Percentiles rank a stretch among this genome's conserved stretches.
phyloP scores from a whole-genome alignment of 1,140 invertebrate genomes.

The Micrasema longulum region DNA sequence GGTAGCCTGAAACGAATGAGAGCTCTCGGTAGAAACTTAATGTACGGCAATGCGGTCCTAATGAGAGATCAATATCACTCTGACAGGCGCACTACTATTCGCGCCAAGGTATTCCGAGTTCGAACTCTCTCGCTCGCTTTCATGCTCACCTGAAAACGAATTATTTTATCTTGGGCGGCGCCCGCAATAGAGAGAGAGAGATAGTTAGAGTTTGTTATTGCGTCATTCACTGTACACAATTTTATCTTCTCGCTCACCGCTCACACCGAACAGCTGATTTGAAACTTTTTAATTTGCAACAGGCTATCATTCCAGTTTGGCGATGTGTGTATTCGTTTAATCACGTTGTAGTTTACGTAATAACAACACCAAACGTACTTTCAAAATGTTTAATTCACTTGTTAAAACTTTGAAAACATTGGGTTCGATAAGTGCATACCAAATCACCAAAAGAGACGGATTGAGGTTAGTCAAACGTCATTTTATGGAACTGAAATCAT shows the following conservation, averaged over 20 bases:
- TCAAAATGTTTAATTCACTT: conserved; percentile 46
- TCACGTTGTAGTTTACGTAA: not conserved
- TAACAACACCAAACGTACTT: not conserved
- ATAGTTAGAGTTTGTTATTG: not conserved
- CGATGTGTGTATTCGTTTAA: conserved; percentile 26
- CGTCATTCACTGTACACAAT: conserved; percentile 7
- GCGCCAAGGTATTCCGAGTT: conserved; percentile 37
- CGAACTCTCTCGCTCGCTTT: conserved; percentile 26
- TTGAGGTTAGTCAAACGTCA: conserved; percentile 47
- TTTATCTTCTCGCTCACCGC: conserved; percentile 40
- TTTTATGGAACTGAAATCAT: not conserved
- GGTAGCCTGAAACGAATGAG: conserved; percentile 43
- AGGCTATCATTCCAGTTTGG: conserved; percentile 20
- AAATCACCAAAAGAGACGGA: conserved; percentile 36
- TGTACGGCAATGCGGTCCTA: conserved; percentile 63
- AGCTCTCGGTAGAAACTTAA: conserved; percentile 39
- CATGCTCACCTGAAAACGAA: conserved; percentile 27
- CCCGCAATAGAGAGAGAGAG: conserved; percentile 22
- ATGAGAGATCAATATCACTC: conserved; percentile 64
- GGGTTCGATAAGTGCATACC: conserved; percentile 35
- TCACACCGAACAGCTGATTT: conserved; percentile 43
- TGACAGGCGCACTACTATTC: conserved; percentile 62
- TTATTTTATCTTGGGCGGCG: conserved; percentile 14
- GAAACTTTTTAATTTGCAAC: conserved; percentile 47
- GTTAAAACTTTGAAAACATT: conserved; percentile 34